Evolutionary conservation across 2,113 vertebrate genomes (phyloP), one percentile per base, ranked within the genome.

Genomic region (Cinclus mexicanus): DNA sequence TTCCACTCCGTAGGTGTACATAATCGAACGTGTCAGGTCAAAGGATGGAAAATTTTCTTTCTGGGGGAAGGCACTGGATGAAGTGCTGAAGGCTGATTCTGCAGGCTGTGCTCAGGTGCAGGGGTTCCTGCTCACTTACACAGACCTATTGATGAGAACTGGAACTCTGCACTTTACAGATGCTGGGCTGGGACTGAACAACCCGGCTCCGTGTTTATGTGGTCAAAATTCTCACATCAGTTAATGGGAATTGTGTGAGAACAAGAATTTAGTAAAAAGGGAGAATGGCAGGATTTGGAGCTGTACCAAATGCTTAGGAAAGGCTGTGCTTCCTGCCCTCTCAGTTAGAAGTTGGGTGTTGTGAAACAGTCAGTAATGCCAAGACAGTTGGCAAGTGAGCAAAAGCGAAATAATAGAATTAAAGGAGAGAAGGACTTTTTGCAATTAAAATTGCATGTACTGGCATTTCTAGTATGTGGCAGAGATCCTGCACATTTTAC

Each of bases 361-460:
- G 92, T 89, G 83, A 76, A 91, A 69, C 71, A 63, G 55, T 47
- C 83, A 63, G 37, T 29, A 77, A 83, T 79, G 80, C 72, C 93
- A 95, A 96, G 76, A 24, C 68, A 56, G 55, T 78, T 95, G 95
- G 95, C 92, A 93, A 95, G 71, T 68, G 61, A 91, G 83, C 76
- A 69, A 83, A 71, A 75, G 17, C 67, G 23, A 95, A 96, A 97
- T 95, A 94, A 95, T 87, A 84, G 92, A 91, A 83, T 89, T 93
- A 75, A 85, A 95, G 53, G 91, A 49, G 37, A 77, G 65, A 87
- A 93, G 61, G 89, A 92, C 69, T 91, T 91, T 82, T 91, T 95
- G 89, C 72, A 97, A 97, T 94, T 96, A 95, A 97, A 97, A 91
- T 95, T 81, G 95, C 82, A 96, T 89, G 83, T 92, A 70, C 75